Evolutionary conservation across 2,113 vertebrate species (phyloP), one percentile per base, ranked within the genome.

Genomic region (Fregata magnificens): DNA sequence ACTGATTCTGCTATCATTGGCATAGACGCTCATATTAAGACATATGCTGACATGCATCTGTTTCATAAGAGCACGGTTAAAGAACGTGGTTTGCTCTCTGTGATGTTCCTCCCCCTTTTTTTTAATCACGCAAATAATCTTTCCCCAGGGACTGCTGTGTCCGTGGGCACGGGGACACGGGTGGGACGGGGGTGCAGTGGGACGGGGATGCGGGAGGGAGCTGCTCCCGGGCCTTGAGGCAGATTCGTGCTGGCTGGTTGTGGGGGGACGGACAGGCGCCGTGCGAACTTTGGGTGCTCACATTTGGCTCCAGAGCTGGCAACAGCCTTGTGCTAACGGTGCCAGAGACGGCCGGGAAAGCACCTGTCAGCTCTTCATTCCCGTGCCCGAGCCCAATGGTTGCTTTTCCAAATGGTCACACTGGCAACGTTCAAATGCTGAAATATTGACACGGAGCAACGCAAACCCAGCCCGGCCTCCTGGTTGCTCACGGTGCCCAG

Each of bases 381-480:
- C 50, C 5, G 4, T 2, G 34, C 29, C 66, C 26, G 32, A 71
- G 42, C 71, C 53, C 16, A 1, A 3, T 0, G 3, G 17, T 7
- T 53, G 24, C 77, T 76, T 44, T 85, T 83, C 13, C 88, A 42
- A 29, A 29, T 0, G 5, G 26, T 58, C 63, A 12, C 42, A 0
- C 42, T 26, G 47, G 42, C 16, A n/a, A 16, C 5, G 36, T 38
- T 67, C 25, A 31, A 0, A 26, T 18, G 19, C 76, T 63, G 80
- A 13, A 40, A 61, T 13, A 21, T 0, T 10, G 59, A 15, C 53
- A 16, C 0, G 12, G 67, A 80, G 34, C 29, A 18, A 6, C 0
- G 0, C 19, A 38, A 71, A 17, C 36, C 22, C 56, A 22, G 45
- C 4, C 29, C n/a, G 7, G 17, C 20, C 66, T 65, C 50, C 50